Percentiles rank a stretch among this genome's conserved stretches.
phyloP scores from a whole-genome alignment of 2,888 invertebrate species.

The Serripes groenlandicus region DNA sequence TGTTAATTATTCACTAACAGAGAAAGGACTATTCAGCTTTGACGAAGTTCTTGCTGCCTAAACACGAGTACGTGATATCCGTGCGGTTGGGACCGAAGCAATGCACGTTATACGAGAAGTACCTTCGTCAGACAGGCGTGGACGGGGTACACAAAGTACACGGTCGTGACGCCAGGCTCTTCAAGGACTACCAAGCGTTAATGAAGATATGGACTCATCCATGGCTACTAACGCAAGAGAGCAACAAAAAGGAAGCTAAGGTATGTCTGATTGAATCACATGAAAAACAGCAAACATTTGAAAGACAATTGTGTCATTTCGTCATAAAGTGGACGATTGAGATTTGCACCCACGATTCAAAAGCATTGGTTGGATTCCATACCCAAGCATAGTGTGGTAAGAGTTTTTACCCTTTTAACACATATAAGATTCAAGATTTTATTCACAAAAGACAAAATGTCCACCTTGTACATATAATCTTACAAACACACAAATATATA shows the following conservation, averaged over 20 bases:
- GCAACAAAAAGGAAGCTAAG: constrained; percentile 84
- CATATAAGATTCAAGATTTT: too few species aligned
- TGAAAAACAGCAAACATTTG: background rate
- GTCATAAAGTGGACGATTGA: too few species aligned
- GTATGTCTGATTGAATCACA: too few species aligned
- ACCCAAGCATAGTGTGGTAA: background rate
- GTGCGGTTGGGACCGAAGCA: constrained; percentile 94
- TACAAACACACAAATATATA: too few species aligned
- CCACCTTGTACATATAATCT: too few species aligned
- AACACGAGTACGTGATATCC: constrained; percentile 97
- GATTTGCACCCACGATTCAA: background rate
- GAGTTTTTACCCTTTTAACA: background rate
- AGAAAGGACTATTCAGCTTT: constrained; percentile 96
- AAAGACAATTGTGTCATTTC: too few species aligned
- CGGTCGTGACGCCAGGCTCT: constrained; percentile 85
- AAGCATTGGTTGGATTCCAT: constrained; percentile 48
- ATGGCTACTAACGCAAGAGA: constrained; percentile 87
- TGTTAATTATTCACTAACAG: constrained; percentile 64
- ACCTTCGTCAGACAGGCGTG: constrained; percentile 90
- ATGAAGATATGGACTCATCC: constrained; percentile 89
- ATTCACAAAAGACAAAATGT: too few species aligned
- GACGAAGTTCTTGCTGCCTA: constrained; percentile 97
- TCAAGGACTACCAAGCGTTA: constrained; percentile 89
- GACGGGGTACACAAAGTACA: constrained; percentile 44
- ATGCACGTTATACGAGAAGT: constrained; percentile 93